A percentile compares a stretch with the other conserved stretches of the same genome.
These are phyloP conservation scores for Drosophila tropicalis DNA, from an alignment of 1,140 invertebrate species.

Conservation along the genomic window DNA sequence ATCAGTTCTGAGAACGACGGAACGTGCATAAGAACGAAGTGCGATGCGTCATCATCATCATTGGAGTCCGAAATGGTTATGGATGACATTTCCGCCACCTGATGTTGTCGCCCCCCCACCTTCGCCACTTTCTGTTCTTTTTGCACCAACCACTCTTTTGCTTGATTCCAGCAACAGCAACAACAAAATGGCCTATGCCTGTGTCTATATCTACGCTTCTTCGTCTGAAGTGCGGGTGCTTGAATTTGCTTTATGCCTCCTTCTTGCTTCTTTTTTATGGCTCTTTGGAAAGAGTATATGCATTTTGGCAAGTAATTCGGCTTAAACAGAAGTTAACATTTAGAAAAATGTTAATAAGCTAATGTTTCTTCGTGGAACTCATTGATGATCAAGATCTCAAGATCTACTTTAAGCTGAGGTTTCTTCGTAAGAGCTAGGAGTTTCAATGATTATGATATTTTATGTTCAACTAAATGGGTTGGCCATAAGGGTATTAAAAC, in stretches of 20 bases:
- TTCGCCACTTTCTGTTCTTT: not conserved
- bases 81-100: slow-evolving; percentile 53
- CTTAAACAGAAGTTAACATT: not conserved
- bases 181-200: slow-evolving; percentile 55
- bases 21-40: slow-evolving; percentile 70
- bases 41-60: slow-evolving; percentile 32
- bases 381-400: too few species aligned
- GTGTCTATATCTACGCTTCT: slow-evolving; percentile 52
- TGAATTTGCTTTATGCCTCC: slow-evolving; percentile 50
- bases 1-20: slow-evolving; percentile 26
- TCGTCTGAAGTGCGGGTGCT: slow-evolving; percentile 71
- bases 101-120: slow-evolving; percentile 11
- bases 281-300: not conserved
- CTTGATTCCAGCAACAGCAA: slow-evolving; percentile 36
- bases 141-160: slow-evolving; percentile 18
- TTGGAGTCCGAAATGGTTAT: slow-evolving; percentile 41
- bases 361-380: too few species aligned
- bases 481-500: not conserved
- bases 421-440: too few species aligned
- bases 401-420: too few species aligned
- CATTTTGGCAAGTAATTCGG: not conserved
- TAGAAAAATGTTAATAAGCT: not conserved
- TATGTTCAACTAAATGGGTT: too few species aligned
- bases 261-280: slow-evolving; percentile 11
- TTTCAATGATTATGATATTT: too few species aligned